Conservation (phyloP, 2,797 vertebrate species). For the Myotis myotis region DNA sequence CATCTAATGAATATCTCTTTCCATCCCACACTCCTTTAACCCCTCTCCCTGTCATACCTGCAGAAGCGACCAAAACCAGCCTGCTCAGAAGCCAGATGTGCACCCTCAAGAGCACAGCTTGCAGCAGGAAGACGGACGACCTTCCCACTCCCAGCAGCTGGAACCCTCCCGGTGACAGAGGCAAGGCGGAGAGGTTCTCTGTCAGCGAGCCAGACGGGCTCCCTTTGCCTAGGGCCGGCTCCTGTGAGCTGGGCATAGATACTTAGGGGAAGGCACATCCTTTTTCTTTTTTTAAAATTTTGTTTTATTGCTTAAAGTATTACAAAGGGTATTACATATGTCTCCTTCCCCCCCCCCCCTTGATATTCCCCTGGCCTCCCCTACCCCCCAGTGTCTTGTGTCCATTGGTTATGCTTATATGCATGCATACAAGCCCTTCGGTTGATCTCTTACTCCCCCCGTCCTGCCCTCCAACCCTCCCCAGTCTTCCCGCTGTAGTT, state of each 20-base stretch:
- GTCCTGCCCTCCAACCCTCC: too few species aligned
- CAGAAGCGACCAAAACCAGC: slow-evolving; percentile 85
- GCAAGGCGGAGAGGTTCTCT: slow-evolving; percentile 59
- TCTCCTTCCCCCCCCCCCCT: too few species aligned
- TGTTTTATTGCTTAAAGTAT: too few species aligned
- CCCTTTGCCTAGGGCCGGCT: background rate
- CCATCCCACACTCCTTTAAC: background rate
- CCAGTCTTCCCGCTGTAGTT: too few species aligned
- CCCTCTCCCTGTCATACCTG: slow-evolving; percentile 40
- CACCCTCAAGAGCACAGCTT: background rate
- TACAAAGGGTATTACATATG: too few species aligned
- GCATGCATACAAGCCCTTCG: too few species aligned
- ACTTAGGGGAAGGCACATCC: background rate
- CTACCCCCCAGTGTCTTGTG: too few species aligned
- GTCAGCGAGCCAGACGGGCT: background rate
- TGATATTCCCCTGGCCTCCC: too few species aligned
- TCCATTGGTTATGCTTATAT: too few species aligned
- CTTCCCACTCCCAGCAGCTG: slow-evolving; percentile 27
- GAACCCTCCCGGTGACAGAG: slow-evolving; percentile 65
- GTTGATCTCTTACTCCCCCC: too few species aligned
- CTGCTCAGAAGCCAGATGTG: slow-evolving; percentile 77
- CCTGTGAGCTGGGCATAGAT: background rate
- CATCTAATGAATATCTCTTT: background rate
- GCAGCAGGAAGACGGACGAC: slow-evolving; percentile 43
- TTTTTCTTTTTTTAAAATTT: too few species aligned